A percentile compares a stretch with the other conserved stretches of the same genome.
These are phyloP conservation scores for Chloroceryle aenea DNA, from an alignment of 2,113 vertebrate genomes.

Conservation along the genomic window DNA sequence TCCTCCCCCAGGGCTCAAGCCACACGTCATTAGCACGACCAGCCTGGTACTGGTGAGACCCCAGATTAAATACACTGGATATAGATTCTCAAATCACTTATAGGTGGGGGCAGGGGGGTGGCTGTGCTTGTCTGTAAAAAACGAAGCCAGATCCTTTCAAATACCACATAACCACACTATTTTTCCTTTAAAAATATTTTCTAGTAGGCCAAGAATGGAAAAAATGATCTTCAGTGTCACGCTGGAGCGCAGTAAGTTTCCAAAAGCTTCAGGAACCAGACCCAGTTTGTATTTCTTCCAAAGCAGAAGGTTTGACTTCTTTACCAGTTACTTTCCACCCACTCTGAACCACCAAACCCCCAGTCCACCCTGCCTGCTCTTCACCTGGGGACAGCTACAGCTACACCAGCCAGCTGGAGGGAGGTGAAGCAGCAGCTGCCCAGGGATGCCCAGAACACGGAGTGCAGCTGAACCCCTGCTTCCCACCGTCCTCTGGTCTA, in stretches of 20 bases:
- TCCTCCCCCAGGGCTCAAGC: not conserved
- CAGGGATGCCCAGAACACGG: not conserved
- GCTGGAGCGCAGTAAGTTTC: not conserved
- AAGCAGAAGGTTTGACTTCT: not conserved
- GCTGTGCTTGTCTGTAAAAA: not conserved
- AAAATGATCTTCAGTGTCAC: not conserved
- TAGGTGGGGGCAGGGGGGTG: not conserved
- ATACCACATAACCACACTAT: not conserved
- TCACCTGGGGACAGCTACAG: not conserved
- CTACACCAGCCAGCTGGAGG: not conserved
- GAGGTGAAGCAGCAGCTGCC: not conserved
- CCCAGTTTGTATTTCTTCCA: not conserved
- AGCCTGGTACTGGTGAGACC: not conserved
- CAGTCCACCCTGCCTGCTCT: not conserved
- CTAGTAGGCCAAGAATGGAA: not conserved
- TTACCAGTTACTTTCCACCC: not conserved
- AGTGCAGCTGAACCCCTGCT: not conserved
- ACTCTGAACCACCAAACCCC: not conserved
- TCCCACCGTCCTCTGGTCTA: not conserved
- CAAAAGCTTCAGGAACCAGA: not conserved
- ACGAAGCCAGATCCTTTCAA: not conserved
- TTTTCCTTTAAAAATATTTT: not conserved
- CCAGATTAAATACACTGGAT: not conserved
- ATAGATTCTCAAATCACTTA: not conserved
- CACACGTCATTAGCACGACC: accelerated